Percentiles rank a stretch among this genome's conserved stretches.
Conservation (phyloP, 2,113 vertebrate genomes). For the Tyto alba region DNA sequence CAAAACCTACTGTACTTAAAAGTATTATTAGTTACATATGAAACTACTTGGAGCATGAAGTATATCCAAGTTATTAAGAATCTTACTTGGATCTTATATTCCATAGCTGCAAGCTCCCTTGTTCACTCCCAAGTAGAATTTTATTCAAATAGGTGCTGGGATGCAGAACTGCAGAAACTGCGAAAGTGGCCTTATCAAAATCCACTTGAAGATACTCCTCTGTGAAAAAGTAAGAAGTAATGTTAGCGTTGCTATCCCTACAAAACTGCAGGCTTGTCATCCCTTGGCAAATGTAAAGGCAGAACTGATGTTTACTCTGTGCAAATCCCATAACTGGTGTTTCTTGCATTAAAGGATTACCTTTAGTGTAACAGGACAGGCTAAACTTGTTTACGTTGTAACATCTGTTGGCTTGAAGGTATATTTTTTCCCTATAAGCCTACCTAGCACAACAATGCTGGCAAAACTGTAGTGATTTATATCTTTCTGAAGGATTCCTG, state of each 20-base stretch:
- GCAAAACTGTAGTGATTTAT: neutral
- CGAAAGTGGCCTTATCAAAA: slow-evolving; percentile 85
- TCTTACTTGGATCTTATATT: slow-evolving; percentile 95
- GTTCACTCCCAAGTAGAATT: slow-evolving; percentile 91
- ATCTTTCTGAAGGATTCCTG: slow-evolving; percentile 3
- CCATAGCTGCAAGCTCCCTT: slow-evolving; percentile 93
- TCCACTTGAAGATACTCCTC: slow-evolving; percentile 86
- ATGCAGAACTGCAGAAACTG: slow-evolving; percentile 87
- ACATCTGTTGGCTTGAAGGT: neutral
- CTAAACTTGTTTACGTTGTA: neutral
- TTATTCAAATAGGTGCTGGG: slow-evolving; percentile 98
- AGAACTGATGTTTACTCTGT: neutral
- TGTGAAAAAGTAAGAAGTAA: slow-evolving; percentile 55
- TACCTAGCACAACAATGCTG: neutral
- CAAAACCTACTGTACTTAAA: neutral
- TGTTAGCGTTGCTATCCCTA: neutral
- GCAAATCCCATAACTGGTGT: neutral
- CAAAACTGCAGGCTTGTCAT: neutral
- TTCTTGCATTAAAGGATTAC: neutral
- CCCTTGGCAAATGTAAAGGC: neutral
- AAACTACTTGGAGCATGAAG: neutral
- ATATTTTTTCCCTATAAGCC: neutral
- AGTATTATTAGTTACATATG: neutral
- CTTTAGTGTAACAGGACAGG: neutral
- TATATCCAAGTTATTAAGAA: neutral